A percentile compares a stretch with the other conserved stretches of the same genome.
phyloP scores from a whole-genome alignment of 2,888 invertebrate species.

The Metallyticus violacea region DNA sequence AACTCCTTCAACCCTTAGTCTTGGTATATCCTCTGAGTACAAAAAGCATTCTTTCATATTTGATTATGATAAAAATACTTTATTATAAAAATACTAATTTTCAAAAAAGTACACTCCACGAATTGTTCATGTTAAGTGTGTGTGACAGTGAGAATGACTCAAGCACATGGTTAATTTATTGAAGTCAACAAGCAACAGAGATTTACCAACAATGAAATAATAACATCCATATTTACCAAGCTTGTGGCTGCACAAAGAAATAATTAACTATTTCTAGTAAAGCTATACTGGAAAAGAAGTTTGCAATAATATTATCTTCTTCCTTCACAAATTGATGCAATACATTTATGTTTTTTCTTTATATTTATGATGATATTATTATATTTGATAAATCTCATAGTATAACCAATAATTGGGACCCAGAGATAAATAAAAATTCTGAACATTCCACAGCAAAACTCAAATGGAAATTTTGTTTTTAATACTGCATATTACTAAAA shows the following conservation, averaged over 20 bases:
- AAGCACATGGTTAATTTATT: neutral
- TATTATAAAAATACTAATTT: neutral
- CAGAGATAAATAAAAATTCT: neutral
- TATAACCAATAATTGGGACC: neutral
- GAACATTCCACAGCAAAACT: neutral
- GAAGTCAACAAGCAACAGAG: neutral
- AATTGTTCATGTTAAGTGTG: neutral
- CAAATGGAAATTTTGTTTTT: neutral
- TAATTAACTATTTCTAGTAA: neutral
- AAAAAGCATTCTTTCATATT: conserved; percentile 11
- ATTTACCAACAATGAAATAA: neutral
- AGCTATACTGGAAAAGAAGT: neutral
- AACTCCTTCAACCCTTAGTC: conserved; percentile 10
- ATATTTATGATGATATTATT: neutral
- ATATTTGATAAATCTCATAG: neutral
- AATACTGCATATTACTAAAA: neutral
- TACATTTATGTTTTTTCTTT: neutral
- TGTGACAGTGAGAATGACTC: neutral
- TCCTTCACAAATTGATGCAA: neutral
- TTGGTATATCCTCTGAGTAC: conserved; percentile 17
- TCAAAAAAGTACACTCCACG: neutral
- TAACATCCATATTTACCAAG: neutral
- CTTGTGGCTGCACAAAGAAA: neutral
- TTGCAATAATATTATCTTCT: neutral
- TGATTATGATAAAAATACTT: conserved; percentile 3